These are phyloP conservation scores for Camelus dromedarius DNA, from an alignment of 2,113 vertebrate genomes.

Conservation along the genomic window DNA sequence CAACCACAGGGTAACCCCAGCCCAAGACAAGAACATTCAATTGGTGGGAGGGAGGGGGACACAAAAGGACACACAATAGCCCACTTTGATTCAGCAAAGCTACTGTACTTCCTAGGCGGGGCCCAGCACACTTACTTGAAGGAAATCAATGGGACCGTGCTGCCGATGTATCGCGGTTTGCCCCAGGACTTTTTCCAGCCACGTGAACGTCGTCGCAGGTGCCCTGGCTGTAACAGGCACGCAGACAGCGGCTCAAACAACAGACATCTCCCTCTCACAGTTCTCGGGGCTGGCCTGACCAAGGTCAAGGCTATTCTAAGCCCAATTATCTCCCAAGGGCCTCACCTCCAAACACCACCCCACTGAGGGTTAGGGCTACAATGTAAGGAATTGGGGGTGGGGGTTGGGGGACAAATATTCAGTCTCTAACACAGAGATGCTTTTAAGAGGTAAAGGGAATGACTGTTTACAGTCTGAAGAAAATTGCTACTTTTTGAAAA, in stretches of 20 bases:
- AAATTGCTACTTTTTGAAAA: slow-evolving; percentile 41
- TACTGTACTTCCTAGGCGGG: not conserved
- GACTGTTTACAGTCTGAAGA: not conserved
- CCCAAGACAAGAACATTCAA: not conserved
- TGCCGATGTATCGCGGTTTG: not conserved
- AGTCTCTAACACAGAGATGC: not conserved
- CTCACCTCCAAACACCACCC: not conserved
- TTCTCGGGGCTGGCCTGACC: not conserved
- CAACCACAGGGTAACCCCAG: too few species aligned
- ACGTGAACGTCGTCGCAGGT: not conserved
- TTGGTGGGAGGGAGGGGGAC: not conserved
- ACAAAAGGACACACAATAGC: not conserved
- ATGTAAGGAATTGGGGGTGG: not conserved
- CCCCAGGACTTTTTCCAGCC: not conserved
- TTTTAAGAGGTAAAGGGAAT: not conserved
- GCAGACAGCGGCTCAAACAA: not conserved
- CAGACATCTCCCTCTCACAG: not conserved
- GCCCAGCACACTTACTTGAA: not conserved
- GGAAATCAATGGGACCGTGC: not conserved
- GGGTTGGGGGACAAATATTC: not conserved
- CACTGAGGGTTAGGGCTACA: not conserved
- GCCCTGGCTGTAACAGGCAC: not conserved
- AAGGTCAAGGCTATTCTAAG: not conserved
- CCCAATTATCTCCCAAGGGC: not conserved
- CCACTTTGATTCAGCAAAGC: not conserved